phyloP scores from a whole-genome alignment of 2,888 invertebrate species.

The Agrotis ipsilon region DNA sequence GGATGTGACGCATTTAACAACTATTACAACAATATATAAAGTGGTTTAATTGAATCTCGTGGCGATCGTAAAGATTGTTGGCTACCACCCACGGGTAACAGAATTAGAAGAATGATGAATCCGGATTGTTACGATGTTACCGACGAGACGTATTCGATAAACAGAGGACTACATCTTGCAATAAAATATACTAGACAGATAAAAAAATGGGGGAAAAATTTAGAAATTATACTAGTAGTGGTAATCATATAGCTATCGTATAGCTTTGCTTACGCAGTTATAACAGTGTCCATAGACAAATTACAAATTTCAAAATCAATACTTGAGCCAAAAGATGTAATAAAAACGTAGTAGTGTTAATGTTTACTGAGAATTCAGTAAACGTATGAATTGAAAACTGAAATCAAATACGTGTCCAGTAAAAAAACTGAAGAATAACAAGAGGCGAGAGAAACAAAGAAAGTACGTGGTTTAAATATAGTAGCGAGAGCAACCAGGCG shows the following conservation, averaged over 20 bases:
- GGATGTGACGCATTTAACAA: conserved; percentile 49
- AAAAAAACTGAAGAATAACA: conserved; percentile 21
- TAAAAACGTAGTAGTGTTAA: conserved; percentile 10
- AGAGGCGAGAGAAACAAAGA: conserved; percentile 28
- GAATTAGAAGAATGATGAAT: conserved; percentile 81
- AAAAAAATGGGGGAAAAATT: conserved; percentile 20
- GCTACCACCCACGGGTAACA: conserved; percentile 79
- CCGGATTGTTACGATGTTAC: conserved; percentile 39
- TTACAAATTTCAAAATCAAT: conserved; percentile 19
- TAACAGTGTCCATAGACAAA: conserved; percentile 12
- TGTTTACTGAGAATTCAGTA: conserved; percentile 31
- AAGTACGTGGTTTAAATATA: conserved; percentile 36
- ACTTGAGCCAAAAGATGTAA: conserved; percentile 27
- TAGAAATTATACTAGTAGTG: conserved; percentile 7
- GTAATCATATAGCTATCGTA: too few relatives aligned
- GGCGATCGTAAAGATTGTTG: conserved; percentile 67
- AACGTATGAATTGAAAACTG: conserved; percentile 24
- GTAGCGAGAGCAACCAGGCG: conserved; percentile 32
- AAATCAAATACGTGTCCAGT: conserved; percentile 19
- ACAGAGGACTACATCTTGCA: conserved; percentile 33
- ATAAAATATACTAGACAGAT: conserved; percentile 2
- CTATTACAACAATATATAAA: conserved; percentile 64
- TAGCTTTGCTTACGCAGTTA: conserved; percentile 31
- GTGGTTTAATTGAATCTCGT: conserved; percentile 71
- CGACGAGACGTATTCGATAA: conserved; percentile 30